Evolutionary conservation across 2,113 vertebrate genomes (phyloP).

Genomic region (Bos javanicus): DNA sequence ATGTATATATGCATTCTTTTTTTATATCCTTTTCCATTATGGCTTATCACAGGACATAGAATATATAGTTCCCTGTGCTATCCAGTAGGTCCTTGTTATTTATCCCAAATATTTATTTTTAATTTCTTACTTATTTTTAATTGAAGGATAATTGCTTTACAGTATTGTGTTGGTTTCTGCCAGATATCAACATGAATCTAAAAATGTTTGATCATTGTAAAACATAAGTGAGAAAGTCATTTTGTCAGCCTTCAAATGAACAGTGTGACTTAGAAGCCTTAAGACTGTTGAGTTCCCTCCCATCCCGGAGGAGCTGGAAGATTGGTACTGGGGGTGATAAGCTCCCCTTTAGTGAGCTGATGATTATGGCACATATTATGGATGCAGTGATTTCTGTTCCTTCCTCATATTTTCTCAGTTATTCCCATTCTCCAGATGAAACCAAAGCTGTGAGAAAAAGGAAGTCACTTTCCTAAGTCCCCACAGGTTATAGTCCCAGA

Average conservation of each 20-base stretch:
- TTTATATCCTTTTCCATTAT: background rate
- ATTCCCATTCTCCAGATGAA: background rate
- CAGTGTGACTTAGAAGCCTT: background rate
- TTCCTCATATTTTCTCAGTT: background rate
- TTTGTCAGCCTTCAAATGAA: slow-evolving; percentile 6
- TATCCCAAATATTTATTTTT: background rate
- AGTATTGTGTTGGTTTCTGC: background rate
- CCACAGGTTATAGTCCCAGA: background rate
- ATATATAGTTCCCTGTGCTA: background rate
- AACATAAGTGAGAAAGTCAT: background rate
- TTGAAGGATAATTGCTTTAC: background rate
- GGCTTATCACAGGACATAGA: background rate
- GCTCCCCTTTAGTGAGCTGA: background rate
- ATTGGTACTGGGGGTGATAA: background rate
- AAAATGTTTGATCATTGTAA: background rate
- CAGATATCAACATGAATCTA: background rate
- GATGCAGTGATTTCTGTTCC: background rate
- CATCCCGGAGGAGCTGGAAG: background rate
- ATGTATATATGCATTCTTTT: background rate
- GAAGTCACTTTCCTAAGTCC: background rate
- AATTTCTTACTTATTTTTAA: background rate
- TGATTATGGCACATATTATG: background rate
- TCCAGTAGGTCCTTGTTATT: background rate
- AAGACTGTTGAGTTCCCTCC: background rate
- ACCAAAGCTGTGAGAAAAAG: background rate